Conservation (phyloP, 2,113 vertebrate species). For the Rhinoderma darwinii region DNA sequence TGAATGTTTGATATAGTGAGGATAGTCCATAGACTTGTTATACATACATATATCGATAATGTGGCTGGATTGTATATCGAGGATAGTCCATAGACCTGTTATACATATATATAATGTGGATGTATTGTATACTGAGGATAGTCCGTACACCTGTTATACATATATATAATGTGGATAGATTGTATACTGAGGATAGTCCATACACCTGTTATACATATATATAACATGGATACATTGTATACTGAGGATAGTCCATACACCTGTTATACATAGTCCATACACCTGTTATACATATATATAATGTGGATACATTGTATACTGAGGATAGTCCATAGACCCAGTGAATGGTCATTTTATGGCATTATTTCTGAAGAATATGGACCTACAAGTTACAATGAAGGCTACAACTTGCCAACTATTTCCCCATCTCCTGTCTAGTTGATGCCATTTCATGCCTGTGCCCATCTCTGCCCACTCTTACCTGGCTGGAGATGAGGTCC, state of each 20-base stretch:
- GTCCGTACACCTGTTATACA: neutral
- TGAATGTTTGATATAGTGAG: neutral
- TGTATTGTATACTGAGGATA: neutral
- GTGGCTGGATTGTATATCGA: neutral
- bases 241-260: neutral
- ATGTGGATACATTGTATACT: neutral
- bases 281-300: neutral
- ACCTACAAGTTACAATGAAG: neutral
- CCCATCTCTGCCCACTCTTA: slow-evolving; percentile 57
- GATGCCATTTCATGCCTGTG: neutral
- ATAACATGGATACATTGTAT: neutral
- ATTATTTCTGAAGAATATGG: too few relatives aligned
- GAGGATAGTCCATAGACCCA: neutral
- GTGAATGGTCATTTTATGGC: too few relatives aligned
- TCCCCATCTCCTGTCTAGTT: neutral
- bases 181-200: neutral
- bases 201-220: neutral
- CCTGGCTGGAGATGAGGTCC: slow-evolving; percentile 98
- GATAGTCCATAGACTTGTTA: neutral
- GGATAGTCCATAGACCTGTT: neutral
- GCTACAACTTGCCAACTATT: neutral
- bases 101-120: neutral
- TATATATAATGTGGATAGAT: neutral
- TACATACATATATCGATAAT: neutral
- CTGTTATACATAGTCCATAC: neutral